Base-by-base conservation (phyloP, 2,797 vertebrate species). In the Lepilemur ruficaudatus region DNA sequence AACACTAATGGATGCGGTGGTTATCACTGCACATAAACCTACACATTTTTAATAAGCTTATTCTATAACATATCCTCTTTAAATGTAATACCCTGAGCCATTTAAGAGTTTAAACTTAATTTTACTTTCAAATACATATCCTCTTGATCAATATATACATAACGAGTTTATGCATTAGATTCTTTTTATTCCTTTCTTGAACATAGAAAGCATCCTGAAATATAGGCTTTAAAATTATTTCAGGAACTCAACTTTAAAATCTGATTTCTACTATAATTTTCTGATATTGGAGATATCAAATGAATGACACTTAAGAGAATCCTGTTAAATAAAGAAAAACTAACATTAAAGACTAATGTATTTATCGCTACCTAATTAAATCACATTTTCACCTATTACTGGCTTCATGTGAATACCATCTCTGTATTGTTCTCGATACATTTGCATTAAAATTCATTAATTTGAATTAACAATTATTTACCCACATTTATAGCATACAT, bases 401-500 rank as follows among this genome's bases (percentile, higher is more conserved):
- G 78, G 5, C 38, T 88, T 2, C 67, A 23, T 65, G 23, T 38
- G 9, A 75, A 18, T 93, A 89, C 78, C 25, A 61, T 82, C 67
- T 73, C 18, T 85, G 6, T 84, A 81, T 3, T 90, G 17, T 89
- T 95, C 92, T 95, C 55, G 73, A 46, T 93, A 22, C 0, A 69
- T 96, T 88, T 93, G 8, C 86, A 93, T 89, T 61, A 46, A 94
- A 91, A 89, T 94, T 4, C 4, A 70, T 70, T 30, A 6, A 10
- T 95, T 97, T 67, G 82, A 96, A 25, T 96, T 95, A 91, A 97
- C 92, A 97, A 67, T 70, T 52, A 93, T 96, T 93, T 96, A n/a
- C 48, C 92, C 12, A 93, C 30, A 79, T 97, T 81, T 97, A 61
- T 86, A 43, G 86, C 78, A 73, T 83, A 93, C 55, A 93, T 89